Percentiles rank a stretch among this genome's conserved stretches.
phyloP scores from a whole-genome alignment of 2,113 vertebrate genomes.

The Ceuthmochares aereus region DNA sequence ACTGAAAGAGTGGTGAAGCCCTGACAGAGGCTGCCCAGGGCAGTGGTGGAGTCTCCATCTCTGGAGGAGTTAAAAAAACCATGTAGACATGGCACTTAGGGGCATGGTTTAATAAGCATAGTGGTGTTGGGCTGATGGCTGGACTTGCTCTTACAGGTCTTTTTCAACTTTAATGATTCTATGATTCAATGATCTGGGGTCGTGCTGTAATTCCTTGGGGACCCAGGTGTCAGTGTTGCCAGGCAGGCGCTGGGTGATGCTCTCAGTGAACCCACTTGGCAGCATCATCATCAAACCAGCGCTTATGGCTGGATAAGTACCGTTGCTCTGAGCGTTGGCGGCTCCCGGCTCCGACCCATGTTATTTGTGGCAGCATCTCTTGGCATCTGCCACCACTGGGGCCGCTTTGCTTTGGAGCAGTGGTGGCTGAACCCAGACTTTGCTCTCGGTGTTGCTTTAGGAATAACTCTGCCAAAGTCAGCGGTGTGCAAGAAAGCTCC shows the following conservation, averaged over 20 bases:
- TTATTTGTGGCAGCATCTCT: background rate
- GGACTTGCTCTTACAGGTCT: too few relatives aligned
- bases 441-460: background rate
- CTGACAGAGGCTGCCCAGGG: too few relatives aligned
- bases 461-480: background rate
- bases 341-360: accelerated
- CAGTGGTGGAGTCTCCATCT: too few relatives aligned
- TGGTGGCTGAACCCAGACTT: accelerated
- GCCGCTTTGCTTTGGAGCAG: background rate
- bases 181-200: background rate
- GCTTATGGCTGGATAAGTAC: accelerated
- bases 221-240: accelerated
- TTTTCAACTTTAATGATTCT: too few relatives aligned
- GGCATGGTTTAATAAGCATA: too few relatives aligned
- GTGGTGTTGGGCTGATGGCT: too few relatives aligned
- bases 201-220: background rate
- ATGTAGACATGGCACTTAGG: too few relatives aligned
- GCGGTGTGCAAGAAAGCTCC: background rate
- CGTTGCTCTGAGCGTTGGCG: background rate
- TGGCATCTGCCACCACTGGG: accelerated
- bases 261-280: accelerated
- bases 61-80: too few relatives aligned
- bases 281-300: background rate
- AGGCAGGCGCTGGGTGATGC: background rate
- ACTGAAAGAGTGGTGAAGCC: too few relatives aligned